These are phyloP conservation scores for Notolepis coatsorum DNA, from an alignment of 2,797 vertebrate species.

Conservation along the genomic window DNA sequence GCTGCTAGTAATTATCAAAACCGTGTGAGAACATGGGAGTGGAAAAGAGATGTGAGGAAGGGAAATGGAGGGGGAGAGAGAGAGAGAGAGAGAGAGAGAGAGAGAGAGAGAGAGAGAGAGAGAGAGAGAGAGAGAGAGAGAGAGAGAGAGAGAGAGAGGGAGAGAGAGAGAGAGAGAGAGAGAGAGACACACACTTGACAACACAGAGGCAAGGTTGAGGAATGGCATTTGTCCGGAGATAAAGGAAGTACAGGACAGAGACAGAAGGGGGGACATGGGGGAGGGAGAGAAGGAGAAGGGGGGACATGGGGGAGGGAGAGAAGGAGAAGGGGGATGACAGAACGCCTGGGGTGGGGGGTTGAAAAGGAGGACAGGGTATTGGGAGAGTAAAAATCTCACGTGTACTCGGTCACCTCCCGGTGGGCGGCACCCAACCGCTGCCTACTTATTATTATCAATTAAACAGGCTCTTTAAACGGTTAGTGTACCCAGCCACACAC, in stretches of 20 bases:
- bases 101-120: not conserved
- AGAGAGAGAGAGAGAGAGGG: constrained; percentile 21
- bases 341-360: no score
- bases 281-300: constrained; percentile 15
- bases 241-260: constrained; percentile 1
- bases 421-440: no score
- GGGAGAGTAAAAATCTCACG: not conserved
- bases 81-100: not conserved
- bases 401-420: no score
- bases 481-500: no score
- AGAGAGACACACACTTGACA: constrained; percentile 35
- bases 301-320: constrained; percentile 24
- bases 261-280: constrained; percentile 38
- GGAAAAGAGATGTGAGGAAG: not conserved
- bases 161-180: constrained; percentile 26
- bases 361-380: constrained; percentile 23
- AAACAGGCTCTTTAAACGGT: no score
- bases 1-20: constrained; percentile 76
- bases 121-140: not conserved
- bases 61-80: not conserved
- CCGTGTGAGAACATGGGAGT: constrained; percentile 54
- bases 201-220: constrained; percentile 19
- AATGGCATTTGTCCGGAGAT: constrained; percentile 39
- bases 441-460: no score
- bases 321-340: not conserved